Conservation (phyloP, 2,888 invertebrate species). For the Euproctis similis region DNA sequence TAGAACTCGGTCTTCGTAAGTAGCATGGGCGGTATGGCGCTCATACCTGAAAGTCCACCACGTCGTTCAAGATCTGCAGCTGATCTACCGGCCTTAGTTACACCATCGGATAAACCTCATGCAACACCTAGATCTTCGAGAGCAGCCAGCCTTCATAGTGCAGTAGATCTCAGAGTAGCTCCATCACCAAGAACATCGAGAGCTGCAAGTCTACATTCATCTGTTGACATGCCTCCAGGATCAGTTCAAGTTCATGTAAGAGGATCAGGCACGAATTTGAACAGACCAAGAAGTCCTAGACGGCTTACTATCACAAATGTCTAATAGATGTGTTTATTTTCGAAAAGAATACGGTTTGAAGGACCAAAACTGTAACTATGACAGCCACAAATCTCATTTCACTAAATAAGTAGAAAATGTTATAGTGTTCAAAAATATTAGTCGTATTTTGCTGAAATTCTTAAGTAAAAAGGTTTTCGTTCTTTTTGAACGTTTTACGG, state of each 20-base stretch:
- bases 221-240: conserved; percentile 53
- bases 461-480: too few relatives aligned
- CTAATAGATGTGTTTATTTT: too few relatives aligned
- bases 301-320: conserved; percentile 61
- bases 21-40: conserved; percentile 78
- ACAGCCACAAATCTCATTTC: not conserved
- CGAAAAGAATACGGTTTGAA: conserved; percentile 20
- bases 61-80: conserved; percentile 88
- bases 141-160: conserved; percentile 64
- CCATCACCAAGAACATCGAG: conserved; percentile 59
- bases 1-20: conserved; percentile 93
- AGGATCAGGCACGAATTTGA: conserved; percentile 52
- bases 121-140: conserved; percentile 55
- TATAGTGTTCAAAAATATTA: too few relatives aligned
- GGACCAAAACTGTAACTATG: conserved; percentile 34
- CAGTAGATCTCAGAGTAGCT: conserved; percentile 56
- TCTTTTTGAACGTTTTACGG: too few relatives aligned
- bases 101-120: conserved; percentile 60
- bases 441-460: too few relatives aligned
- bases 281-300: conserved; percentile 57
- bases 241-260: conserved; percentile 62
- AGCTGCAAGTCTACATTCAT: conserved; percentile 60
- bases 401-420: not conserved
- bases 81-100: conserved; percentile 84
- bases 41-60: conserved; percentile 81